Percentiles rank a stretch among this genome's conserved stretches.
phyloP scores from a whole-genome alignment of 2,888 invertebrate genomes.

The Chouioia cunea region DNA sequence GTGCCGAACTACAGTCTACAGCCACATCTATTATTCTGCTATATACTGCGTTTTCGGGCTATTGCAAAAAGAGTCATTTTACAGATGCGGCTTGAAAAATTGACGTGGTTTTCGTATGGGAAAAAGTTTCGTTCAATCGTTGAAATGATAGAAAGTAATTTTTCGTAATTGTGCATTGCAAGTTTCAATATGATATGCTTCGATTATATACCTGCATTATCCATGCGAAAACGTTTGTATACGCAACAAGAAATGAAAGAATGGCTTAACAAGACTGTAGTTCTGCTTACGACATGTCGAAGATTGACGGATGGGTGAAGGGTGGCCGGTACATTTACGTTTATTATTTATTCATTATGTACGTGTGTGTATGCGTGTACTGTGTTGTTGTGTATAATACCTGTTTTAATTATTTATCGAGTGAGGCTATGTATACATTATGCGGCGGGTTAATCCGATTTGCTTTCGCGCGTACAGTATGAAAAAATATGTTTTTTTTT shows the following conservation, averaged over 20 bases:
- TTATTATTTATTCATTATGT: constrained; percentile 26
- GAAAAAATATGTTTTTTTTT: constrained; percentile 59
- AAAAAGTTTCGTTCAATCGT: background rate
- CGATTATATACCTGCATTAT: too few relatives aligned
- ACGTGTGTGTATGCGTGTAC: background rate
- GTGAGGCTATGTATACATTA: constrained; percentile 24
- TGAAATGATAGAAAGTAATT: too few relatives aligned
- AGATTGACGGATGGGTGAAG: background rate
- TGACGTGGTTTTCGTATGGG: background rate
- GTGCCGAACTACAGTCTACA: constrained; percentile 13
- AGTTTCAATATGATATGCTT: too few relatives aligned
- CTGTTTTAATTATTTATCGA: constrained; percentile 6
- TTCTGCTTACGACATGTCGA: too few relatives aligned
- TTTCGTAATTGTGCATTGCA: too few relatives aligned
- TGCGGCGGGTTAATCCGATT: constrained; percentile 30
- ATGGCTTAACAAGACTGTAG: too few relatives aligned
- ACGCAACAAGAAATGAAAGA: too few relatives aligned
- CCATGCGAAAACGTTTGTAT: too few relatives aligned
- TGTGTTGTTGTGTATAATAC: background rate
- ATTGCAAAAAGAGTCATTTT: background rate
- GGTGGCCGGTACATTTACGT: constrained; percentile 30
- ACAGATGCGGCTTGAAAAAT: background rate
- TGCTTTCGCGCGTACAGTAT: constrained; percentile 53
- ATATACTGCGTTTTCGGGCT: background rate
- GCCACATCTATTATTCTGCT: background rate